phyloP scores from a whole-genome alignment of 1,140 invertebrate genomes.

The Coenobita brevimanus region DNA sequence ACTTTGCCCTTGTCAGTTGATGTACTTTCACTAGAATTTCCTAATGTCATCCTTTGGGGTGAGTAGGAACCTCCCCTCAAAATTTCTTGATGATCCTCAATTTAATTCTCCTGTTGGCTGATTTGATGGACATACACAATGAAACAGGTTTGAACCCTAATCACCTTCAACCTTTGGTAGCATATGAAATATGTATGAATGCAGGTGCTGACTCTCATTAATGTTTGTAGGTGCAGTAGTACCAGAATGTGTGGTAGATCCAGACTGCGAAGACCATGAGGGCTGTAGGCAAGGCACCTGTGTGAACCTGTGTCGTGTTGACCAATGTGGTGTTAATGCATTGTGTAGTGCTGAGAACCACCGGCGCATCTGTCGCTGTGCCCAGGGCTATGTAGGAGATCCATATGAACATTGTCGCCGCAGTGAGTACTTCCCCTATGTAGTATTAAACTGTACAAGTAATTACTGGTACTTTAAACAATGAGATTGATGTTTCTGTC shows the following conservation, averaged over 20 bases:
- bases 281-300: conserved; percentile 85
- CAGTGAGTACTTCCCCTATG: conserved; percentile 69
- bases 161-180: too few species aligned
- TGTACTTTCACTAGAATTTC: too few species aligned
- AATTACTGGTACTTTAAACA: too few species aligned
- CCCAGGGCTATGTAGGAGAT: conserved; percentile 86
- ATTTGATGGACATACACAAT: too few species aligned
- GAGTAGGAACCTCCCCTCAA: too few species aligned
- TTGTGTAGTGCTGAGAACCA: conserved; percentile 85
- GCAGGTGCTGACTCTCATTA: neutral
- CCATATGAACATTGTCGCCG: conserved; percentile 84
- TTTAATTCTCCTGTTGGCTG: neutral
- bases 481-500: too few species aligned
- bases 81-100: too few species aligned
- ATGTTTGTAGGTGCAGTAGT: conserved; percentile 67
- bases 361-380: conserved; percentile 84
- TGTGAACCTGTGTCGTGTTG: conserved; percentile 83
- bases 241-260: conserved; percentile 81
- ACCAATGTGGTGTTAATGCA: conserved; percentile 88
- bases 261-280: conserved; percentile 82
- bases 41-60: too few species aligned
- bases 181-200: neutral
- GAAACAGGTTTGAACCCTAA: too few species aligned
- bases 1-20: too few species aligned
- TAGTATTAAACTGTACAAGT: too few species aligned